Base-by-base conservation (phyloP, 2,888 invertebrate genomes). In the Drepana falcataria region DNA sequence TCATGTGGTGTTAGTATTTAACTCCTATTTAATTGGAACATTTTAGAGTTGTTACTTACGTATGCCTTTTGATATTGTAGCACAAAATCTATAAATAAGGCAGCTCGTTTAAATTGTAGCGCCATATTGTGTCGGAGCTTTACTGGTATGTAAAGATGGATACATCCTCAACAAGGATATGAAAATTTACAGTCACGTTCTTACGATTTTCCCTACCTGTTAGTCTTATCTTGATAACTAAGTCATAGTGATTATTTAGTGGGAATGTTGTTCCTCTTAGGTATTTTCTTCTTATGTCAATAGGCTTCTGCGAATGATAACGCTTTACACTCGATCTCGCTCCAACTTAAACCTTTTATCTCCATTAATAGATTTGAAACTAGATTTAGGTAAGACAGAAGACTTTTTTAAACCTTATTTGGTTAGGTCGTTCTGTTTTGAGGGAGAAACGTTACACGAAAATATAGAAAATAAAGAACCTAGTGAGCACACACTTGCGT, bases 241-340 rank as follows among this genome's bases (percentile, higher is more conserved):
- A 87, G 87, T 89, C 87, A 85, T 89, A 87, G 84, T 75, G 70
- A 76, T 81, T 77, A 75, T 73, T 76, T 78, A 77, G 75, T 74
- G 73, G 76, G 69, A 66, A 73, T 64, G 59, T 75, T 61, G 76
- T 77, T 77, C 77, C 69, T 65, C 67, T 71, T 81, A 81, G 79
- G 68, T 64, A 67, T 79, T 80, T 44, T 76, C 71, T 71, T 77
- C 77, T 72, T 73, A 68, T 71, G 67, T 73, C 64, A 61, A 67
- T 79, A 81, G 70, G 80, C 79, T 82, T 82, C 69, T 71, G 72
- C 75, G 66, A 77, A 73, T 69, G 71, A 76, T 78, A 82, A 80
- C 77, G 85, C 87, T 85, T 87, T 69, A 77, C 74, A 76, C 74
- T 78, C 74, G 87, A 87, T 88, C 87, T 88, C 85, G 83, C 79